Evolutionary conservation across 2,888 invertebrate genomes (phyloP).

Genomic region (Trichogramma dendrolimi): DNA sequence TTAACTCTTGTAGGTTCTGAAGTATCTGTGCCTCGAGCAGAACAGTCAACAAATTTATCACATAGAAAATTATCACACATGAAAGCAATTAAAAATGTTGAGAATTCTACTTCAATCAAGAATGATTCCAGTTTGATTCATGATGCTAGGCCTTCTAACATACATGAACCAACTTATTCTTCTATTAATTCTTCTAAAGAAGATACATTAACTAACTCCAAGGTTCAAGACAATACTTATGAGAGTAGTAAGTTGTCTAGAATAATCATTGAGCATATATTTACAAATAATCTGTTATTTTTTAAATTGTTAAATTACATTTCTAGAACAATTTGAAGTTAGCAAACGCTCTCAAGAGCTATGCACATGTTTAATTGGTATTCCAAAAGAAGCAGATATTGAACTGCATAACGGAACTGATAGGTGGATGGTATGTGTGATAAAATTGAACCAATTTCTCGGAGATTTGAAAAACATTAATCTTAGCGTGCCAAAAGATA

Average conservation of each 20-base stretch:
- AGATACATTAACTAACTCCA: conserved; percentile 16
- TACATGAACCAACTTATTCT: conserved; percentile 12
- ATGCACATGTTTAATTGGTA: conserved; percentile 43
- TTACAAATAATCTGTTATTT: background rate
- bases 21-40: conserved; percentile 22
- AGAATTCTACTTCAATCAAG: conserved; percentile 8
- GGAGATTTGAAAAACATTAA: conserved; percentile 42
- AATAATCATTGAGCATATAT: background rate
- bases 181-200: conserved; percentile 21
- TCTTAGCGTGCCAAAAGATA: conserved; percentile 38
- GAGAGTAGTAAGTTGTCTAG: conserved; percentile 15
- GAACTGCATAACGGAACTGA: conserved; percentile 44
- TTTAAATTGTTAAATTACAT: conserved; percentile 13
- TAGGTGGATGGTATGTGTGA: conserved; percentile 43
- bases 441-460: conserved; percentile 40
- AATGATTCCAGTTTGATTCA: conserved; percentile 24
- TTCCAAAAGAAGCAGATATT: conserved; percentile 40
- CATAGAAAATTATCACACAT: conserved; percentile 15
- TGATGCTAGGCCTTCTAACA: conserved; percentile 16
- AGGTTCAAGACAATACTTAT: conserved; percentile 22
- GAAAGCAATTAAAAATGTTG: conserved; percentile 5
- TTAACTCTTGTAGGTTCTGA: conserved; percentile 12
- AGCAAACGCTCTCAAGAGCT: conserved; percentile 42
- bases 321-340: conserved; percentile 36
- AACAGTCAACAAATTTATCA: conserved; percentile 7